phyloP scores from a whole-genome alignment of 1,140 invertebrate species.

The Caenorhabditis briggsae region DNA sequence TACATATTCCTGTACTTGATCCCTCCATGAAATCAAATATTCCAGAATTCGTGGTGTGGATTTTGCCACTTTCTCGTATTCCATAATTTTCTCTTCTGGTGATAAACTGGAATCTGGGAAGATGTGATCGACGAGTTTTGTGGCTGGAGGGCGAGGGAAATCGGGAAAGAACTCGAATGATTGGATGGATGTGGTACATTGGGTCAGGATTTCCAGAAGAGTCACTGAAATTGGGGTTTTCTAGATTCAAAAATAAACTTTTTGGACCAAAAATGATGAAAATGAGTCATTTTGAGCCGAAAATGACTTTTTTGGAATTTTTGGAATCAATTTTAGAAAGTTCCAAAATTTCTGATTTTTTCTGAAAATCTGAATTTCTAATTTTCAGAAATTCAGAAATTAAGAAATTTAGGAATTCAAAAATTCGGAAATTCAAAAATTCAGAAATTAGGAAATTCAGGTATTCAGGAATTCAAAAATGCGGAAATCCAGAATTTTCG shows the following conservation, averaged over 20 bases:
- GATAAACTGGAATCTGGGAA: background rate
- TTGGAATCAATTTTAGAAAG: background rate
- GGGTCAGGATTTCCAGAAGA: background rate
- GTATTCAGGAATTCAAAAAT: no score
- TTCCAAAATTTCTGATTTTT: no score
- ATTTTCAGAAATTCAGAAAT: no score
- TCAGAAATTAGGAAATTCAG: no score
- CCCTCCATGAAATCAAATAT: slow-evolving; percentile 7
- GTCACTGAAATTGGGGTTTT: background rate
- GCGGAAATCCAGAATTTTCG: no score
- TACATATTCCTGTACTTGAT: background rate
- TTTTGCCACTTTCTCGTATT: slow-evolving; percentile 5
- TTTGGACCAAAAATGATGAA: no score
- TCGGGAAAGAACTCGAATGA: background rate
- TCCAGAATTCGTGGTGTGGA: background rate
- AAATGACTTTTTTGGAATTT: no score
- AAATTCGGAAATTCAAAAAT: no score
- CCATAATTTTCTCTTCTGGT: background rate
- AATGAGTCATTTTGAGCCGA: background rate
- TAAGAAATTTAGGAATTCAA: no score
- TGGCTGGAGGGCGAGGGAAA: background rate
- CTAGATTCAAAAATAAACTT: no score
- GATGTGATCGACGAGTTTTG: slow-evolving; percentile 6
- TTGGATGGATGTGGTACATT: background rate
- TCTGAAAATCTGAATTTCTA: no score